Percentiles rank a stretch among this genome's conserved stretches.
Conservation (phyloP, 1,140 invertebrate genomes). For the Battus philenor region DNA sequence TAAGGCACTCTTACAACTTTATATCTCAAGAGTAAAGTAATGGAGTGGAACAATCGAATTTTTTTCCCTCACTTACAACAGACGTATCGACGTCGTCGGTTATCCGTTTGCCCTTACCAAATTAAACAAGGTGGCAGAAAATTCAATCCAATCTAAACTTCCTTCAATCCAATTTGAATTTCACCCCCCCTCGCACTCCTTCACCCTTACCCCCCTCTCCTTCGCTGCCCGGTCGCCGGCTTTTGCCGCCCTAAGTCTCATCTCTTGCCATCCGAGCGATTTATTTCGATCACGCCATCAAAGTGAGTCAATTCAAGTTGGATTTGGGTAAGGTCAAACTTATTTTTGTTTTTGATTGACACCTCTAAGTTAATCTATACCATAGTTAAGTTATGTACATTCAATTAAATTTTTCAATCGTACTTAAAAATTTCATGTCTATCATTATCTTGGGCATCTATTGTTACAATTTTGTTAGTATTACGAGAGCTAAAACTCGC, state of each 20-base stretch:
- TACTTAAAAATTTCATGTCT: too few relatives aligned
- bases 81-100: slow-evolving; percentile 12
- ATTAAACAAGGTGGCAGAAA: slow-evolving; percentile 69
- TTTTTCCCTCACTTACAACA: slow-evolving; percentile 28
- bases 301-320: slow-evolving; percentile 10
- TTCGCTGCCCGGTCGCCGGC: slow-evolving; percentile 13
- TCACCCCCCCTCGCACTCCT: slow-evolving; percentile 34
- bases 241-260: slow-evolving; percentile 15
- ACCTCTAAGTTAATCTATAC: too few relatives aligned
- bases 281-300: slow-evolving; percentile 38
- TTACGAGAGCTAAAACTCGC: too few relatives aligned
- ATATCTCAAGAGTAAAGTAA: too few relatives aligned
- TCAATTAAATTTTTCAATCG: too few relatives aligned
- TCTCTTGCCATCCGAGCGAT: slow-evolving; percentile 33
- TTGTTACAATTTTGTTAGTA: too few relatives aligned
- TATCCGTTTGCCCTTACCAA: slow-evolving; percentile 34
- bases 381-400: too few relatives aligned
- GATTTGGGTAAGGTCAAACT: neutral
- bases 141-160: slow-evolving; percentile 72
- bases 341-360: too few relatives aligned
- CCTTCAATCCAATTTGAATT: slow-evolving; percentile 68
- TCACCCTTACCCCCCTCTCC: slow-evolving; percentile 18
- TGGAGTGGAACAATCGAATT: too few relatives aligned
- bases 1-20: too few relatives aligned
- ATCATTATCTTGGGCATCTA: too few relatives aligned